Conservation (phyloP, 2,797 vertebrate genomes). For the Garrulus glandarius region DNA sequence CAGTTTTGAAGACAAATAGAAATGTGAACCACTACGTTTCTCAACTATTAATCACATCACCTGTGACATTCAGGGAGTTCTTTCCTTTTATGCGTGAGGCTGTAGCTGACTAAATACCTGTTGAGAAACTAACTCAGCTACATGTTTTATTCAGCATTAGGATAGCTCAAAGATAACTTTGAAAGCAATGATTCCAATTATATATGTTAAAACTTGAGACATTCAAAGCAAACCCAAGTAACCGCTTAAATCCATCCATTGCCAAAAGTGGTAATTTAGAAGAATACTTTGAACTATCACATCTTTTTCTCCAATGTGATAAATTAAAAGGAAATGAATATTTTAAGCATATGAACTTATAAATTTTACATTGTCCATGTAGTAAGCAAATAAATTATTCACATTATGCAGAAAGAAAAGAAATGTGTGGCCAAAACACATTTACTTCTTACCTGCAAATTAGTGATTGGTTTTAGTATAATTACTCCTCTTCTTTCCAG, state of each 20-base stretch:
- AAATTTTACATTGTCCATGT: background rate
- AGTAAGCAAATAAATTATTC: background rate
- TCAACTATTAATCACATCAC: background rate
- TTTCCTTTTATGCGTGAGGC: background rate
- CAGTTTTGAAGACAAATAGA: constrained; percentile 9
- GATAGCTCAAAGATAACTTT: background rate
- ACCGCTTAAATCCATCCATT: background rate
- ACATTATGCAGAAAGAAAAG: background rate
- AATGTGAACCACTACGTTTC: background rate
- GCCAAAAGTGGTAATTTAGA: background rate
- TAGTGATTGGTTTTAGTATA: background rate
- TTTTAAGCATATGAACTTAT: background rate
- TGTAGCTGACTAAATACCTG: background rate
- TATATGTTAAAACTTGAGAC: background rate
- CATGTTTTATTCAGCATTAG: background rate
- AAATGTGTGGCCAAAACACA: background rate
- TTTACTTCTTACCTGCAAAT: background rate
- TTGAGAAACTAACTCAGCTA: background rate
- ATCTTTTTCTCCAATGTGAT: background rate
- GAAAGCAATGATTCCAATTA: background rate
- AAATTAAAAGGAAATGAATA: background rate
- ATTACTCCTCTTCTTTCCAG: background rate
- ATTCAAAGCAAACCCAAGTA: background rate
- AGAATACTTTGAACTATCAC: background rate
- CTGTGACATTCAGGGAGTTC: background rate